phyloP scores from a whole-genome alignment of 30 jellyfish, hydroid and myxozoan species.

The Aurelia aurita complex sp. Pacific region DNA sequence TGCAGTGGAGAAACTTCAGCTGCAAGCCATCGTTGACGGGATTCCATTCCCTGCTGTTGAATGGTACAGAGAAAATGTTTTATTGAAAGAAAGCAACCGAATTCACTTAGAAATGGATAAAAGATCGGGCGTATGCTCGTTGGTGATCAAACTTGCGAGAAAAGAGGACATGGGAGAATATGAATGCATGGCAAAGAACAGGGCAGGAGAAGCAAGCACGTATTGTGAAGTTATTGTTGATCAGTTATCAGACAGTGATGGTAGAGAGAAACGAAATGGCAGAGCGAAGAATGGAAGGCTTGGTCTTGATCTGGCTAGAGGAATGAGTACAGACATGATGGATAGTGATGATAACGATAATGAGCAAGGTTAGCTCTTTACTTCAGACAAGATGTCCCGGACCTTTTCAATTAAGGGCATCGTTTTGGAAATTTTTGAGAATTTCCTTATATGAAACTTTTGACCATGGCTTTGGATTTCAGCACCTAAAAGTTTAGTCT shows the following conservation, averaged over 20 bases:
- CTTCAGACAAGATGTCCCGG: neutral
- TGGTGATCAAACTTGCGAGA: slow-evolving; percentile 51
- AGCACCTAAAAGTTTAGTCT: no score
- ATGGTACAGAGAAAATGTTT: slow-evolving; percentile 65
- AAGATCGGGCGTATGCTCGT: slow-evolving; percentile 63
- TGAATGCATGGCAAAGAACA: slow-evolving; percentile 95
- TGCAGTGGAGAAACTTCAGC: slow-evolving; percentile 45
- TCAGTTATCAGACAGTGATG: slow-evolving; percentile 46
- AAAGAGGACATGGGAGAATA: slow-evolving; percentile 85
- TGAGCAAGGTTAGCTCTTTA: neutral
- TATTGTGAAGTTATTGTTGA: slow-evolving; percentile 80
- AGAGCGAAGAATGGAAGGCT: slow-evolving; percentile 20
- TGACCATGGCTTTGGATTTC: no score
- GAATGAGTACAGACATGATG: slow-evolving; percentile 63
- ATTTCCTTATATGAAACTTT: no score
- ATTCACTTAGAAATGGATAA: slow-evolving; percentile 37
- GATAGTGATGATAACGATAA: slow-evolving; percentile 50
- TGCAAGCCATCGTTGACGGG: slow-evolving; percentile 72
- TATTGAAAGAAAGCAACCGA: slow-evolving; percentile 30
- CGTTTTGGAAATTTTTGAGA: no score
- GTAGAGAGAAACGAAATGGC: neutral
- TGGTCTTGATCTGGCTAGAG: slow-evolving; percentile 43
- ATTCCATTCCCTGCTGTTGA: slow-evolving; percentile 62
- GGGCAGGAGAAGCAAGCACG: slow-evolving; percentile 94
- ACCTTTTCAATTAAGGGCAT: no score